Base-by-base conservation (phyloP, 2,888 invertebrate species). In the Xanthorhoe spadicearia region DNA sequence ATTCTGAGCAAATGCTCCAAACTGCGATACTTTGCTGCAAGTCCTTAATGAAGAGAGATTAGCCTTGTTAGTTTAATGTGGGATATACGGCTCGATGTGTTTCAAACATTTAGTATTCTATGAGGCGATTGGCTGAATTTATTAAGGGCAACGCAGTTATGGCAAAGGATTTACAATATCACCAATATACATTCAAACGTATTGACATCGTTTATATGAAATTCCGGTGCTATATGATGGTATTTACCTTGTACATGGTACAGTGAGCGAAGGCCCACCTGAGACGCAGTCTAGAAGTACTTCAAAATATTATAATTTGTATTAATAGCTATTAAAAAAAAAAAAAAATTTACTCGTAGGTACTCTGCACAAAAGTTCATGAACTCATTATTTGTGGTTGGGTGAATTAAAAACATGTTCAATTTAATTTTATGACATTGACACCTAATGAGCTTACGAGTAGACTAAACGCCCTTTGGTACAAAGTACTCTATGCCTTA, bases 21-120 rank as follows among this genome's bases (percentile, higher is more conserved):
- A 70, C 62, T 61, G 64, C 57, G 9, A 66, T 71, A 71, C 58
- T 63, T 73, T 69, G 71, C 62, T 66, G 54, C 64, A 68, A 66
- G 57, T 65, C 56, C 69, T 70, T 69, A 62, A 69, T 61, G 67
- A 69, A 69, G 71, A 69, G 68, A 61, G 62, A 71, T 73, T 64
- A 60, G 65, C 13, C 60, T 68, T 68, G 65, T 70, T 71, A 23
- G 53, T 48, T 59, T 52, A 69, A 64, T 66, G 66, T 69, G 58
- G 23, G 50, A 58, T 64, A 66, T 68, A 69, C 17, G 5, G 38
- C 38, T 0, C 38, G 13, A 13, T 13, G 2, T 43, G 13, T 43
- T 10, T 43, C 1, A 43, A 13, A 43, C 38, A 13, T 10, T n/a
- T n/a, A n/a, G n/a, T n/a, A n/a, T n/a, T n/a, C n/a, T n/a, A n/a